These are phyloP conservation scores for Myrmecobius fasciatus DNA, from an alignment of 2,113 vertebrate species.

Conservation along the genomic window DNA sequence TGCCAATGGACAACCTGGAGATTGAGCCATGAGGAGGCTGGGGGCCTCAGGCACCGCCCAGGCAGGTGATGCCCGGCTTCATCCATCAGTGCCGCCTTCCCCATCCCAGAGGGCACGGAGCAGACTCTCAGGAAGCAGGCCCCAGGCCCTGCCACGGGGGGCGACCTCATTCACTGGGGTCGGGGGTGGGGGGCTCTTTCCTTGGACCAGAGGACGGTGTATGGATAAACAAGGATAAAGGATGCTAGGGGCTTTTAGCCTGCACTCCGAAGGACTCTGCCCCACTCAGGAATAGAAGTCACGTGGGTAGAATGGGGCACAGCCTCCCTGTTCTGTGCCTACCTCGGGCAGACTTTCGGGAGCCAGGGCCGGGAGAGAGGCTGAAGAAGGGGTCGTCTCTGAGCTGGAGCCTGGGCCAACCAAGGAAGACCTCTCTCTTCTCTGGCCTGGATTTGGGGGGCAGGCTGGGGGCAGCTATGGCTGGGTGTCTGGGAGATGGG, in stretches of 20 bases:
- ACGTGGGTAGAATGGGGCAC: background rate
- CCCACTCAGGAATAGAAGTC: background rate
- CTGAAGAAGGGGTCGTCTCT: background rate
- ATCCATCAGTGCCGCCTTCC: background rate
- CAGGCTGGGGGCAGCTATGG: background rate
- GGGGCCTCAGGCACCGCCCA: background rate
- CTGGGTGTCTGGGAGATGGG: too few species aligned
- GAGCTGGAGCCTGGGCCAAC: background rate
- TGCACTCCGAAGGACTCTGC: background rate
- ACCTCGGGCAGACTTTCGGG: background rate
- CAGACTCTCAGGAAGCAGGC: background rate
- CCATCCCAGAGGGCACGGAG: background rate
- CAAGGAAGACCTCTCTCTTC: background rate
- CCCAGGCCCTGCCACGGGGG: background rate
- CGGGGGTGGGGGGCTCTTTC: background rate
- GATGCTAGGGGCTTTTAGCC: background rate
- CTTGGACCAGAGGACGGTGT: background rate
- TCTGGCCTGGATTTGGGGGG: background rate
- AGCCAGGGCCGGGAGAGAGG: background rate
- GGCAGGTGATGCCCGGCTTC: background rate
- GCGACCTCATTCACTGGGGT: too few species aligned
- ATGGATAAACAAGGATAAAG: background rate
- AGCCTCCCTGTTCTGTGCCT: background rate
- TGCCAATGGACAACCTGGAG: constrained; percentile 88
- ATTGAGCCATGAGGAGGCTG: constrained; percentile 87